These are phyloP conservation scores for Pachycephala philippinensis DNA, from an alignment of 2,113 vertebrate genomes.

Conservation along the genomic window DNA sequence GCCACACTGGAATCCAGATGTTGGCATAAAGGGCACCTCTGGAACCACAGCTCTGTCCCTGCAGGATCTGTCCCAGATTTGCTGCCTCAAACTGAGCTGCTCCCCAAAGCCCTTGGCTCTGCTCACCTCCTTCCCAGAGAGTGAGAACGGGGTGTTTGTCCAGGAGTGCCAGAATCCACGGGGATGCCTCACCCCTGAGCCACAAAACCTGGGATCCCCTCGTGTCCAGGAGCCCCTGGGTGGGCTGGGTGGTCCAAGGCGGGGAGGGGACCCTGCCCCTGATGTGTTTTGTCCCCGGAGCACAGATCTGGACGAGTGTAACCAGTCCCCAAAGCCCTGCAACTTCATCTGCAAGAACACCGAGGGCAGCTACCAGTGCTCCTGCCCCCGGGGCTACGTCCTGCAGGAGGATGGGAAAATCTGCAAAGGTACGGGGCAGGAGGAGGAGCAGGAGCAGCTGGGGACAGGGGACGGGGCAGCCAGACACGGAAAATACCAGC, in stretches of 20 bases:
- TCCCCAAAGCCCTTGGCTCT: background rate
- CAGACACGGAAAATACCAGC: rapidly evolving
- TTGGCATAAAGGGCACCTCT: background rate
- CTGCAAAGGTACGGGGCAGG: slow-evolving; percentile 82
- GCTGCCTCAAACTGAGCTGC: background rate
- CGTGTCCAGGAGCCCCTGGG: background rate
- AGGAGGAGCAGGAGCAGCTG: background rate
- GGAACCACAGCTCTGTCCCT: background rate
- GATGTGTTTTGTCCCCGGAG: background rate
- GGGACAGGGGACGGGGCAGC: background rate
- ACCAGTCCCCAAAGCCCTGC: slow-evolving; percentile 86
- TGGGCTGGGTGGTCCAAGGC: background rate
- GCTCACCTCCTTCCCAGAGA: background rate
- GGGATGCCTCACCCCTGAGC: background rate
- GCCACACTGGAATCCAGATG: background rate
- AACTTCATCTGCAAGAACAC: slow-evolving; percentile 97
- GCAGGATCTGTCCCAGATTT: background rate
- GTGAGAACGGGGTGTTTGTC: background rate
- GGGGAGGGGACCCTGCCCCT: background rate
- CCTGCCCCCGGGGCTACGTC: slow-evolving; percentile 89
- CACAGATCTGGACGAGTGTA: slow-evolving; percentile 90
- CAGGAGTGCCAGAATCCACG: background rate
- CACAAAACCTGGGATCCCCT: background rate
- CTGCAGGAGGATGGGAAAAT: slow-evolving; percentile 89
- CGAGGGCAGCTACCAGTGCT: slow-evolving; percentile 91